These are phyloP conservation scores for Xenopus laevis DNA, from an alignment of 2,113 vertebrate genomes.

Conservation along the genomic window DNA sequence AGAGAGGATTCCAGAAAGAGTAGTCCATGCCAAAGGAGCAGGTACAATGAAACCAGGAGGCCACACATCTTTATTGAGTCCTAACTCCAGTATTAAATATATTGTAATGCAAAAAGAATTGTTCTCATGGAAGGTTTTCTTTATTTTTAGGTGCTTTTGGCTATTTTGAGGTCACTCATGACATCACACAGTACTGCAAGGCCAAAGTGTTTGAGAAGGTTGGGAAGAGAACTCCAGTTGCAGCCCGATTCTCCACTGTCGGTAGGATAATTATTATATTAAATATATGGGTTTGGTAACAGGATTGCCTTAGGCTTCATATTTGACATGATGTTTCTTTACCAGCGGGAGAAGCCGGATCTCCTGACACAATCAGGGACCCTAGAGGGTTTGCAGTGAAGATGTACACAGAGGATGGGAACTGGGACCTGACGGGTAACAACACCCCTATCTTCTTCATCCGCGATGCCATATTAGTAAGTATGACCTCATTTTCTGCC, in stretches of 20 bases:
- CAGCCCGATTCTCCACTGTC: constrained; percentile 88
- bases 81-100: too few species aligned
- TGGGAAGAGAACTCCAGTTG: constrained; percentile 84
- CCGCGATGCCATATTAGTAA: constrained; percentile 81
- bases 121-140: too few species aligned
- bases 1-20: constrained; percentile 64
- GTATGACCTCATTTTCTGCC: neutral
- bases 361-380: constrained; percentile 90
- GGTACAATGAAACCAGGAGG: constrained; percentile 47
- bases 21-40: constrained; percentile 67
- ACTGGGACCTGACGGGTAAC: constrained; percentile 94
- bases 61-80: too few species aligned
- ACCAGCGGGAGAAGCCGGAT: constrained; percentile 86
- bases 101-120: too few species aligned
- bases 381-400: constrained; percentile 93
- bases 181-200: constrained; percentile 80
- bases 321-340: neutral
- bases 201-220: constrained; percentile 88
- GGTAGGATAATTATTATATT: constrained; percentile 65
- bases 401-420: constrained; percentile 92
- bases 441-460: constrained; percentile 96
- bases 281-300: neutral
- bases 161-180: constrained; percentile 94
- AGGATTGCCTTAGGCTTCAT: neutral
- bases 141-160: constrained; percentile 81